Evolutionary conservation across 2,888 invertebrate genomes (phyloP).

Genomic region (Phlogophora meticulosa): DNA sequence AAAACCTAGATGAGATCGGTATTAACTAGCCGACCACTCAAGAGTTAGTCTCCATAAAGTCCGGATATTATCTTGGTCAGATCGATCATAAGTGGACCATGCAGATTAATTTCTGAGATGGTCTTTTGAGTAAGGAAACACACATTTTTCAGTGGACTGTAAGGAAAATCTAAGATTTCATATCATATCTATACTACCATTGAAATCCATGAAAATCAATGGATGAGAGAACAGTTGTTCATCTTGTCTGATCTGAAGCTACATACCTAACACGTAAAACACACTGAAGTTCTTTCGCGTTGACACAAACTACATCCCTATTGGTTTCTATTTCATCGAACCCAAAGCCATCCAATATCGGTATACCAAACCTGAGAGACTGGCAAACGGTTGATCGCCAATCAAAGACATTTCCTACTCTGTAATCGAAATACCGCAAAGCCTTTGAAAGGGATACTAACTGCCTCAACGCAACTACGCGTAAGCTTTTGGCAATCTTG

Average conservation of each 20-base stretch:
- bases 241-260: background rate
- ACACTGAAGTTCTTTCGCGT: background rate
- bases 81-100: too few relatives aligned
- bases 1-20: too few relatives aligned
- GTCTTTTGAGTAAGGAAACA: too few relatives aligned
- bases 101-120: too few relatives aligned
- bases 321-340: conserved; percentile 22
- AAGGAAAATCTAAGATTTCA: too few relatives aligned
- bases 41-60: too few relatives aligned
- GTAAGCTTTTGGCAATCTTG: conserved; percentile 38
- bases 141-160: too few relatives aligned
- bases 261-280: background rate
- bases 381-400: conserved; percentile 32
- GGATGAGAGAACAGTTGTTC: background rate
- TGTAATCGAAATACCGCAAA: conserved; percentile 34
- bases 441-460: conserved; percentile 43
- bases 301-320: conserved; percentile 5
- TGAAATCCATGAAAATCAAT: background rate
- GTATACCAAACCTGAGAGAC: background rate
- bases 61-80: too few relatives aligned
- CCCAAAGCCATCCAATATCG: conserved; percentile 21
- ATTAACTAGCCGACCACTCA: too few relatives aligned
- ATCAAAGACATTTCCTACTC: conserved; percentile 41
- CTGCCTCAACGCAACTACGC: background rate
- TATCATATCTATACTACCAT: too few relatives aligned